Conservation (phyloP, 2,797 vertebrate species). For the Hippoglossus hippoglossus region DNA sequence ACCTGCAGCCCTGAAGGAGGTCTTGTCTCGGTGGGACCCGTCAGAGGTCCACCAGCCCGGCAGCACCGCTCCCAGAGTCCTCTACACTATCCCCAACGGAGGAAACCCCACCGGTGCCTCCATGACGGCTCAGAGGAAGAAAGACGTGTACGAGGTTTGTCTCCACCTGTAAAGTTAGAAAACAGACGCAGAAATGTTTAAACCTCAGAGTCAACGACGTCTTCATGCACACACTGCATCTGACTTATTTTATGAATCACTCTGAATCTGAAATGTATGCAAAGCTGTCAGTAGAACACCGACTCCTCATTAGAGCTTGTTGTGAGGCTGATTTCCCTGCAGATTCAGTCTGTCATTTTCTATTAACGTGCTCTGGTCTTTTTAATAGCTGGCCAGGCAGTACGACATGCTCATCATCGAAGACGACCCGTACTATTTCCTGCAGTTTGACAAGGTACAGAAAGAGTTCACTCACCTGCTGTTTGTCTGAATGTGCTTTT, state of each 20-base stretch:
- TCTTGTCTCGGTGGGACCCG: slow-evolving; percentile 86
- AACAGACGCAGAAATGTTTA: background rate
- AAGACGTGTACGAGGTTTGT: slow-evolving; percentile 87
- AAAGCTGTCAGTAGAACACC: background rate
- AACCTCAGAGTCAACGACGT: no score
- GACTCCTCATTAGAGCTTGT: slow-evolving; percentile 2
- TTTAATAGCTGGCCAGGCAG: slow-evolving; percentile 83
- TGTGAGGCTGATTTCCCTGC: slow-evolving; percentile 24
- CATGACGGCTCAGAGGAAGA: slow-evolving; percentile 86
- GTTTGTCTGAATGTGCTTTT: background rate
- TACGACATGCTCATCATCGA: slow-evolving; percentile 92
- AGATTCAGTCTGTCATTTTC: background rate
- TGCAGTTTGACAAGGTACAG: slow-evolving; percentile 88
- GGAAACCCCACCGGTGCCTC: slow-evolving; percentile 90
- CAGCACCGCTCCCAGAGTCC: slow-evolving; percentile 76
- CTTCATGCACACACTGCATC: no score
- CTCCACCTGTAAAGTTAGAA: background rate
- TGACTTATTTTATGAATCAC: background rate
- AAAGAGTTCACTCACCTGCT: background rate
- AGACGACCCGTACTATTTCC: slow-evolving; percentile 91
- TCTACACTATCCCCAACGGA: slow-evolving; percentile 91
- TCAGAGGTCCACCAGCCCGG: slow-evolving; percentile 76
- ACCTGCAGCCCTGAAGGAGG: slow-evolving; percentile 81
- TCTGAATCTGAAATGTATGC: background rate
- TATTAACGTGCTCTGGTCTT: background rate